Evolutionary conservation across 2,888 invertebrate genomes (phyloP), one percentile per base, ranked within the genome.

Genomic region (Nymphalis polychloros): DNA sequence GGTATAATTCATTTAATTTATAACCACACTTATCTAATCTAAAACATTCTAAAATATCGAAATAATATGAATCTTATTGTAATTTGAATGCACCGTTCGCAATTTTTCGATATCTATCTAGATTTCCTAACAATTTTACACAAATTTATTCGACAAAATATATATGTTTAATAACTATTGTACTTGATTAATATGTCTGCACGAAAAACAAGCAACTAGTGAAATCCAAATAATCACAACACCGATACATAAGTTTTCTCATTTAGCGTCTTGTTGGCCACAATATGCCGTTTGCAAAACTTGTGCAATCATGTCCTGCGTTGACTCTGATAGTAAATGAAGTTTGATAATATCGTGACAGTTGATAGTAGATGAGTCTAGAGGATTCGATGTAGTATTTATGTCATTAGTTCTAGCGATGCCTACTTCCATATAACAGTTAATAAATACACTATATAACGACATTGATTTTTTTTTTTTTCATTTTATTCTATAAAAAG

Each of bases 271-370:
- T 50, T 52, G 59, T 63, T 52, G 46, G 47, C 59, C 48, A 69
- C 59, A 55, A 67, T 55, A 62, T 61, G 52, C 41, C 49, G 50
- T 57, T 69, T 65, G 68, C 55, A 50, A 69, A 64, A 69, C 64
- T 69, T 69, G 27, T 47, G 64, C 68, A 69, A 69, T 65, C 61
- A 55, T 46, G 68, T 69, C 64, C 64, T 69, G 57, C 46, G 64
- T 69, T 57, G 55, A 61, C 55, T 63, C 63, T 41, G 57, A 69
- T 67, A 61, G 67, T 48, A 35, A 57, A 31, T 61, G 53, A 19
- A 62, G 55, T 67, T 62, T 67, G 41, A 67, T 67, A 62, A 62
- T 55, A 62, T 67, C 49, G 52, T 67, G 60, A 53, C 65, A 57
- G 48, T 41, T 53, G 55, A 66, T 55, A 61, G 27, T 27, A 31